Percentiles rank a stretch among this genome's conserved stretches.
These are phyloP conservation scores for Myoxocephalus aenaeus DNA, from an alignment of 2,797 vertebrate species.

Conservation along the genomic window DNA sequence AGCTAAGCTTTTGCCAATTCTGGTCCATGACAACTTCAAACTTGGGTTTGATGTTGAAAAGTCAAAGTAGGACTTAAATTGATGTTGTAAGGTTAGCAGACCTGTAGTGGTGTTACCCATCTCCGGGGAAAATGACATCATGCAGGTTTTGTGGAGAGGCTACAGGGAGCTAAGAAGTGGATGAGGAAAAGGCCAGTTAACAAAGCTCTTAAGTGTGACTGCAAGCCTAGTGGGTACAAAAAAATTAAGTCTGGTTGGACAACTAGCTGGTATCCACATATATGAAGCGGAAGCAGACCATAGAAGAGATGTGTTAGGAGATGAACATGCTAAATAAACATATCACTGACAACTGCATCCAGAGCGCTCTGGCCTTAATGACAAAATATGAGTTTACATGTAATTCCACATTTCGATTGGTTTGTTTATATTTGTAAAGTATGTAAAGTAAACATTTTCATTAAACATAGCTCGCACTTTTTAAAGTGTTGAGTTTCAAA, in stretches of 20 bases:
- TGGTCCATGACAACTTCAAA: conserved; percentile 38
- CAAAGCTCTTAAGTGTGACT: conserved; percentile 46
- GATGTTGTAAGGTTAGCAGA: conserved; percentile 38
- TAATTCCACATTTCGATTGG: conserved; percentile 48
- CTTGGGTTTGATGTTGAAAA: conserved; percentile 31
- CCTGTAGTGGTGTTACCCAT: conserved; percentile 47
- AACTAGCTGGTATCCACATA: conserved; percentile 13
- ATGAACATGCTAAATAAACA: conserved; percentile 23
- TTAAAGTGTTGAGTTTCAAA: conserved; percentile 22
- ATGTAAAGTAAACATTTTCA: conserved; percentile 68
- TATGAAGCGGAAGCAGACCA: neutral
- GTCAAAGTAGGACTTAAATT: conserved; percentile 45
- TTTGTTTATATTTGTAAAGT: conserved; percentile 76
- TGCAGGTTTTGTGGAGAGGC: conserved; percentile 36
- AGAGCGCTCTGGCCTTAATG: conserved; percentile 64
- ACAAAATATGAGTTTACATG: conserved; percentile 60
- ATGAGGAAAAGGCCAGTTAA: conserved; percentile 35
- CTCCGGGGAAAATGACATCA: conserved; percentile 50
- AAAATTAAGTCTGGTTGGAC: conserved; percentile 13
- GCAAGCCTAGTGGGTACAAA: conserved; percentile 16
- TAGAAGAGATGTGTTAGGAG: conserved; percentile 1
- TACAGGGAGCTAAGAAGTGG: conserved; percentile 19
- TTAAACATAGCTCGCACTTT: conserved; percentile 50
- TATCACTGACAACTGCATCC: conserved; percentile 43
- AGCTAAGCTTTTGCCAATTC: conserved; percentile 19